These are phyloP conservation scores for Mormyrops boulengeri DNA, from an alignment of 2,797 vertebrate species.

Conservation along the genomic window DNA sequence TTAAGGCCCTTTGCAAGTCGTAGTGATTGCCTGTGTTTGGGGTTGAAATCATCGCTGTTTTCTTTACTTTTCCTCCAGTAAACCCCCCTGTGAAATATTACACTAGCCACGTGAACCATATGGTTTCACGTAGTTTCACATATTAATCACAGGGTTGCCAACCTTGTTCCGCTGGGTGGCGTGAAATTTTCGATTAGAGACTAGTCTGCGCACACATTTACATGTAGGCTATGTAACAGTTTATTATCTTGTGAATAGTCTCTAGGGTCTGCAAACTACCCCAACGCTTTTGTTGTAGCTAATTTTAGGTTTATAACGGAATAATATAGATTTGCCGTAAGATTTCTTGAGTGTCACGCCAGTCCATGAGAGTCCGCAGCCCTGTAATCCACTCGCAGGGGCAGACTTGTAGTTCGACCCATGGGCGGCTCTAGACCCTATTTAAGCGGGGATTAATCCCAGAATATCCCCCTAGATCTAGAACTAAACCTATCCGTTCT, in stretches of 20 bases:
- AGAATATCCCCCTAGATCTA: background rate
- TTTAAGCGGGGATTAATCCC: background rate
- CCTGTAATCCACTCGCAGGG: background rate
- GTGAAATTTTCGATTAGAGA: background rate
- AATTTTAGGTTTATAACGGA: background rate
- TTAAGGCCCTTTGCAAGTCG: background rate
- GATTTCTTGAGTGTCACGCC: background rate
- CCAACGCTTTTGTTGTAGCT: background rate
- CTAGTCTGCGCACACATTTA: background rate
- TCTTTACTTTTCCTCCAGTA: background rate
- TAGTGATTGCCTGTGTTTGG: background rate
- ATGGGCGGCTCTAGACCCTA: background rate
- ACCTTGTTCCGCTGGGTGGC: background rate
- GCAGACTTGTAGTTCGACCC: background rate
- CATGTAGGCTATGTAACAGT: background rate
- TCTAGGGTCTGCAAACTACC: background rate
- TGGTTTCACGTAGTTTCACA: background rate
- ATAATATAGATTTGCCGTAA: background rate
- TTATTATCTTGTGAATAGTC: background rate
- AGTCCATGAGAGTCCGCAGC: background rate
- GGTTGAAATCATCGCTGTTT: background rate
- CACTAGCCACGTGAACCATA: background rate
- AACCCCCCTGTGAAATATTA: background rate
- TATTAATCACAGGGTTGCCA: background rate
- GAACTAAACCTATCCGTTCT: background rate